Conservation (phyloP, 2,797 vertebrate genomes). For the Varecia variegata region DNA sequence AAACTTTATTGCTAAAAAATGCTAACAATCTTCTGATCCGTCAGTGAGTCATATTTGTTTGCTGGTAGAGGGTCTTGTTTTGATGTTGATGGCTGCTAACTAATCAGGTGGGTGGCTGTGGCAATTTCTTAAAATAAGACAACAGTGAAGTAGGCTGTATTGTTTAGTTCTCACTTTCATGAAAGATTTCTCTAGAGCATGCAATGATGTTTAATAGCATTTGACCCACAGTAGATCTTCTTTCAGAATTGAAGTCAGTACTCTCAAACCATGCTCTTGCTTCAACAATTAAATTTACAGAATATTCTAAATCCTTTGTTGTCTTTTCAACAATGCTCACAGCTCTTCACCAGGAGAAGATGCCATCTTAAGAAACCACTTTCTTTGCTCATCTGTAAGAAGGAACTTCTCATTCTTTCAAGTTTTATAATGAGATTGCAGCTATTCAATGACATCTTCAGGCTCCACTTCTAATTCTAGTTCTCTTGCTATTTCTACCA, state of each 20-base stretch:
- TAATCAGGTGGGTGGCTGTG: not conserved
- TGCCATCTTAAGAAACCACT: no score
- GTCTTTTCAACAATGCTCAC: no score
- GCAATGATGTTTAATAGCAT: not conserved
- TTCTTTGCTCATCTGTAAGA: no score
- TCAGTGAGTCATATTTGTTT: not conserved
- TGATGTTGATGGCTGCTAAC: not conserved
- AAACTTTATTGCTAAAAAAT: not conserved
- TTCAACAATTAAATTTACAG: not conserved
- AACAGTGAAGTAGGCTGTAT: not conserved
- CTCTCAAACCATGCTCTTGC: not conserved
- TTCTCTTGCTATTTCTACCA: not conserved
- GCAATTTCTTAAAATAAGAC: not conserved
- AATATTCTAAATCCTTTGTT: no score
- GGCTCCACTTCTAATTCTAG: not conserved
- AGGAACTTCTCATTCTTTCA: no score
- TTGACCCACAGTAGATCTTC: not conserved
- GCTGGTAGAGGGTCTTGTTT: not conserved
- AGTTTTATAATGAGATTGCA: not conserved
- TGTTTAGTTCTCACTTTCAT: not conserved
- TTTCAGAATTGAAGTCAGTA: not conserved
- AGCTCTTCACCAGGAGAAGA: no score
- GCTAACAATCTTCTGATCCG: not conserved
- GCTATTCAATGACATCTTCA: not conserved
- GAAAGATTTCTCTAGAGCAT: not conserved